A percentile compares a stretch with the other conserved stretches of the same genome.
phyloP scores from a whole-genome alignment of 2,113 vertebrate genomes.

The Thymallus thymallus region DNA sequence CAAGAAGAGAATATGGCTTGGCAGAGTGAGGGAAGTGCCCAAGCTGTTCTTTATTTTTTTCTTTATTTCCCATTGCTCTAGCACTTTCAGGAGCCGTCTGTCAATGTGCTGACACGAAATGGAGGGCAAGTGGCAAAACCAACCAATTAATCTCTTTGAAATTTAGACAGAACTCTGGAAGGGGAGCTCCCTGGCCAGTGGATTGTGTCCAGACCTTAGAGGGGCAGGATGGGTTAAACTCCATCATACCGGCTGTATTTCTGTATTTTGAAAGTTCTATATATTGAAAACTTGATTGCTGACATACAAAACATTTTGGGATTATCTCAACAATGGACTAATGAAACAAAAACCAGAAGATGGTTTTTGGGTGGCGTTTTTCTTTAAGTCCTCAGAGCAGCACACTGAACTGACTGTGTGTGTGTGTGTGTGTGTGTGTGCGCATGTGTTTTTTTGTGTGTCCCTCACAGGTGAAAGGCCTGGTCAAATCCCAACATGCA shows the following conservation, averaged over 20 bases:
- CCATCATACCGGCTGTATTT: too few relatives aligned
- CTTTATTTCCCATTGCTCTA: constrained; percentile 20
- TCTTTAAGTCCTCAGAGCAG: not conserved
- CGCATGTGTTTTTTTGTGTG: not conserved
- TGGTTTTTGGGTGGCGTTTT: too few relatives aligned
- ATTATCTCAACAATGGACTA: too few relatives aligned
- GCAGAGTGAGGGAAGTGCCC: constrained; percentile 23
- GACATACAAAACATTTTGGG: too few relatives aligned
- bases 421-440: not conserved
- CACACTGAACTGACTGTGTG: constrained; percentile 2
- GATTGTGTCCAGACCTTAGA: constrained; percentile 42
- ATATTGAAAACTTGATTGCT: too few relatives aligned
- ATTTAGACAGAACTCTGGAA: constrained; percentile 37
- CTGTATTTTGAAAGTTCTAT: too few relatives aligned
- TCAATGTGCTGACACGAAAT: constrained; percentile 42
- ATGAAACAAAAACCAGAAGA: too few relatives aligned
- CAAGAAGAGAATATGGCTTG: constrained; percentile 25
- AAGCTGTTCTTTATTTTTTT: constrained; percentile 25
- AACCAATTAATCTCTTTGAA: constrained; percentile 50
- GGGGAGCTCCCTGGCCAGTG: constrained; percentile 45
- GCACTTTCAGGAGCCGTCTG: not conserved
- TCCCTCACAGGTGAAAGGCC: too few relatives aligned
- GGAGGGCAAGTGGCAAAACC: constrained; percentile 25
- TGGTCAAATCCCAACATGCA: too few relatives aligned
- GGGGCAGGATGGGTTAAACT: constrained; percentile 11